Percentiles rank a stretch among this genome's conserved stretches.
Evolutionary conservation across 2,113 vertebrate species (phyloP).

Genomic region (Siniperca chuatsi): DNA sequence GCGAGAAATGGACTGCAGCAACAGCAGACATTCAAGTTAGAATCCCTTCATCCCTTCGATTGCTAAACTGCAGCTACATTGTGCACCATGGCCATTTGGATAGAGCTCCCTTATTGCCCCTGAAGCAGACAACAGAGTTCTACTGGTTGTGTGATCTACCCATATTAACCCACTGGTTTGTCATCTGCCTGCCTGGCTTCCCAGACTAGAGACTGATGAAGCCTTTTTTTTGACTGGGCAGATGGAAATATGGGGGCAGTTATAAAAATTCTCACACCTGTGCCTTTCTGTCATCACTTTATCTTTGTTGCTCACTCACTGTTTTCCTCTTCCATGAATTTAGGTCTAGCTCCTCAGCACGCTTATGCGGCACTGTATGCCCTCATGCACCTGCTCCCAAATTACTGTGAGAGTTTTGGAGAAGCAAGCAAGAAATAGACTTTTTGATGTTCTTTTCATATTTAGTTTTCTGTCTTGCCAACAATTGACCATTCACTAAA

Average conservation of each 20-base stretch:
- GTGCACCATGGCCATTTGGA: background rate
- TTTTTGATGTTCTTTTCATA: constrained; percentile 15
- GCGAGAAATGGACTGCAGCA: constrained; percentile 16
- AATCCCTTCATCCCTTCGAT: background rate
- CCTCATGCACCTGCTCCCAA: constrained; percentile 8
- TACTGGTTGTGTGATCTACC: constrained; percentile 26
- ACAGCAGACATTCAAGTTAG: constrained; percentile 9
- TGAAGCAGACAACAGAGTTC: constrained; percentile 23
- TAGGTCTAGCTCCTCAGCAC: background rate
- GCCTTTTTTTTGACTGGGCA: constrained; percentile 13
- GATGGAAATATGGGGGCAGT: constrained; percentile 10
- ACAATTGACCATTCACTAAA: background rate
- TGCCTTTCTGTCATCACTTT: background rate
- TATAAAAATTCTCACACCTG: background rate
- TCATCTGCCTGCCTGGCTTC: constrained; percentile 14
- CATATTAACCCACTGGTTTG: constrained; percentile 29
- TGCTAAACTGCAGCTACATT: constrained; percentile 21
- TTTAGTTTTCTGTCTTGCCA: background rate
- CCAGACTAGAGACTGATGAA: background rate
- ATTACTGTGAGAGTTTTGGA: constrained; percentile 3
- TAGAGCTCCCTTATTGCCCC: constrained; percentile 25
- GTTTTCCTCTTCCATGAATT: background rate
- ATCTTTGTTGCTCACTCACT: background rate
- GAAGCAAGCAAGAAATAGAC: constrained; percentile 2
- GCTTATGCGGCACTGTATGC: background rate